Conservation (phyloP, 2,113 vertebrate species). For the Scalopus aquaticus region DNA sequence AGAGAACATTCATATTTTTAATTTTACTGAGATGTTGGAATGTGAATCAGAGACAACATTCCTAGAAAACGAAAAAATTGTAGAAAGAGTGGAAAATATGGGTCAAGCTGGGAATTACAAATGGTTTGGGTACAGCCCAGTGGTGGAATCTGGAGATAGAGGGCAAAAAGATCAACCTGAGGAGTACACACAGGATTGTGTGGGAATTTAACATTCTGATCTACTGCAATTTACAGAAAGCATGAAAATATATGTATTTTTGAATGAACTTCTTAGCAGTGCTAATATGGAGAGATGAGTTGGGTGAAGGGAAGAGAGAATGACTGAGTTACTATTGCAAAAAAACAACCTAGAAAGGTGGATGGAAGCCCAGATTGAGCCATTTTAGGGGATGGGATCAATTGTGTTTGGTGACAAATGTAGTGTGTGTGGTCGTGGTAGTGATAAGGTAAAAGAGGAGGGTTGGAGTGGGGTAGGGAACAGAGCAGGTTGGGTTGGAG, state of each 20-base stretch:
- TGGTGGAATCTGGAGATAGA: not conserved
- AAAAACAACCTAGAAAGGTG: not conserved
- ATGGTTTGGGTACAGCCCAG: not conserved
- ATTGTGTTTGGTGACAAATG: not conserved
- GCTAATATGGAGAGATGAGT: not conserved
- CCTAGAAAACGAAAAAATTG: not conserved
- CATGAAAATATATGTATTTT: not conserved
- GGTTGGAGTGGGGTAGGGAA: not conserved
- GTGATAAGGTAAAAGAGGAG: not conserved
- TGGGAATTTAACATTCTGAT: not conserved
- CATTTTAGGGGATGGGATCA: not conserved
- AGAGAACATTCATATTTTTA: slow-evolving; percentile 8
- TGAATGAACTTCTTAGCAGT: not conserved
- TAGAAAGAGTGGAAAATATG: not conserved
- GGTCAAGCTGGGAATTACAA: not conserved
- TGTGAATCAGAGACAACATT: not conserved
- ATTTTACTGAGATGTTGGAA: not conserved
- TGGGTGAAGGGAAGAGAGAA: not conserved
- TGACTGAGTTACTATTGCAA: rapidly evolving
- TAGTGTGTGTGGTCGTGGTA: no score
- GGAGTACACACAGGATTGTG: not conserved
- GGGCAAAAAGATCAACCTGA: not conserved
- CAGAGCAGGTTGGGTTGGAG: not conserved
- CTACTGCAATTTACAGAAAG: not conserved
- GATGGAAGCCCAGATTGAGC: not conserved